Base-by-base conservation (phyloP, 2,113 vertebrate species). In the Salvator merianae region DNA sequence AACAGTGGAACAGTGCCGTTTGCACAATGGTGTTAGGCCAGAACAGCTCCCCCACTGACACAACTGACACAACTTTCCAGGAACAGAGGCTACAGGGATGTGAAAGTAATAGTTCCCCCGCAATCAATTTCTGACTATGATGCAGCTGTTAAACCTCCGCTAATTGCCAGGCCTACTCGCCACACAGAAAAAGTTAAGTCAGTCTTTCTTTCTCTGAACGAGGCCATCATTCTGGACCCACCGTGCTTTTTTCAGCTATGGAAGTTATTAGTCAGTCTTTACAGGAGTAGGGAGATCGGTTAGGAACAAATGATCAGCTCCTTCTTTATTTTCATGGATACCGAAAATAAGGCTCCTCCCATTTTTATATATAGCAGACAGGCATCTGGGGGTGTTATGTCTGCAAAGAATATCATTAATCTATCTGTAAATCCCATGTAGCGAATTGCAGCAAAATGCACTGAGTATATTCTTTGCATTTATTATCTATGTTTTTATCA, bases 151-250 rank as follows among this genome's bases (percentile, higher is more conserved):
- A 71, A 43, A 36, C 28, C 68, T 78, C 18, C 12, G 4, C 36
- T 55, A 84, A 68, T 24, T 79, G 38, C 38, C 69, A 73, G 24
- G 7, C 5, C 30, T 79, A 73, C 26, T 73, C 83, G n/a, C 7
- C 63, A 83, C 77, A 55, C 76, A 55, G 0, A 6, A 75, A 86
- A 86, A 73, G 50, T 83, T 80, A 91, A 14, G 68, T 86, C 79
- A 74, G 28, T 1, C 55, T 30, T 16, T 55, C 26, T 10, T 59
- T 2, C 0, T 8, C 1, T 5, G 20, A 87, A 50, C 4, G 79
- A 30, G 65, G 65, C 83, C 91, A 86, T 89, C 85, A 87, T 68
- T 43, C 66, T 40, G 81, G 81, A 30, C 82, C 82, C 47, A 38
- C 30, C 22, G 5, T 65, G 40, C 32, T 72, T 90, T 86, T 70